A percentile compares a stretch with the other conserved stretches of the same genome.
phyloP scores from a whole-genome alignment of 30 jellyfish, hydroid and myxozoan species.

The Hydra vulgaris region DNA sequence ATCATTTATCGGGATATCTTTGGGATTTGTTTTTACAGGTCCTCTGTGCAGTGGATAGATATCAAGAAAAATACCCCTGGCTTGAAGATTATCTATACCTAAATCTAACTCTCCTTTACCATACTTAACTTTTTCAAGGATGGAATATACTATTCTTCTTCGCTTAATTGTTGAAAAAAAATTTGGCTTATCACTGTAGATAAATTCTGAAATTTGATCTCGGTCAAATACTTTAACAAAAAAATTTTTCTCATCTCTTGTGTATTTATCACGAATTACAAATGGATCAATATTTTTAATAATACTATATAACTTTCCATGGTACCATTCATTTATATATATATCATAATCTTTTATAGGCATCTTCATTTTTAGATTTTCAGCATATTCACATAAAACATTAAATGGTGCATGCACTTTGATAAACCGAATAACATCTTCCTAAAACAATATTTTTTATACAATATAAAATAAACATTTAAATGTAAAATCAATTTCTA shows the following conservation, averaged over 20 bases:
- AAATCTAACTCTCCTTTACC: constrained; percentile 65
- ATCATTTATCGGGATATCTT: constrained; percentile 48
- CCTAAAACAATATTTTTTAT: no score
- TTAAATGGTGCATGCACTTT: constrained; percentile 94
- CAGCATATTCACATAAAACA: constrained; percentile 83
- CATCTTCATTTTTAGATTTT: constrained; percentile 92
- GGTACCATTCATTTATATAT: constrained; percentile 53
- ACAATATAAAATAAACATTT: no score
- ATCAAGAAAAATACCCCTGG: constrained; percentile 55
- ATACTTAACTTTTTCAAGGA: constrained; percentile 51
- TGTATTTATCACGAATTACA: constrained; percentile 36
- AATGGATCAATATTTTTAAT: constrained; percentile 57
- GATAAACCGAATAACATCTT: constrained; percentile 43
- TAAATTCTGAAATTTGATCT: constrained; percentile 48
- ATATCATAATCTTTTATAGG: constrained; percentile 87
- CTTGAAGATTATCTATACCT: constrained; percentile 55
- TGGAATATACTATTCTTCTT: constrained; percentile 73
- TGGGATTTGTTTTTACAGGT: constrained; percentile 22
- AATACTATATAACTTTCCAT: constrained; percentile 28
- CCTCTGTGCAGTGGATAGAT: constrained; percentile 94
- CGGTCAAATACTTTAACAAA: constrained; percentile 82
- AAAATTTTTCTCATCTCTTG: constrained; percentile 50
- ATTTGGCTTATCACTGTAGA: constrained; percentile 48
- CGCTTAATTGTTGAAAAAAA: constrained; percentile 87
- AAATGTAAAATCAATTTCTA: no score